Conservation (phyloP, 2,888 invertebrate genomes). For the Apodemia mormo region DNA sequence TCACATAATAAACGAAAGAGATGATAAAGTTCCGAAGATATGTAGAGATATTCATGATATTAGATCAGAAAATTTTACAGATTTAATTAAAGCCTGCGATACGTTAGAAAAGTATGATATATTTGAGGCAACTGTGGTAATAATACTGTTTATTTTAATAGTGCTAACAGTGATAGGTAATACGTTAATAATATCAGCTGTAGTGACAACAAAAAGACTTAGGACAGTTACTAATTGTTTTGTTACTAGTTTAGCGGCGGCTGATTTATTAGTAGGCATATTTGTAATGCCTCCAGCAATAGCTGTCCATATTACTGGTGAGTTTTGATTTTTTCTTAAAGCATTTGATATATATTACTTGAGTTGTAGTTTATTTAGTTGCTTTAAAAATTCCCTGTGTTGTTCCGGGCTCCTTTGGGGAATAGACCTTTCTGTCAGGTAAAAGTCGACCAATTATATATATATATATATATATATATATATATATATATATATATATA, state of each 20-base stretch:
- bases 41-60: slow-evolving; percentile 34
- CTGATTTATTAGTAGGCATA: slow-evolving; percentile 95
- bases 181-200: slow-evolving; percentile 93
- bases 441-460: too few relatives aligned
- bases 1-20: slow-evolving; percentile 47
- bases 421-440: too few relatives aligned
- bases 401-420: too few relatives aligned
- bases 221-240: slow-evolving; percentile 97
- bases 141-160: slow-evolving; percentile 84
- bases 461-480: too few relatives aligned
- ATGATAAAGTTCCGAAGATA: slow-evolving; percentile 37
- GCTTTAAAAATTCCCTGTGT: too few relatives aligned
- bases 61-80: slow-evolving; percentile 38
- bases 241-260: slow-evolving; percentile 95
- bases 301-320: slow-evolving; percentile 91
- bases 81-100: slow-evolving; percentile 41
- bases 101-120: slow-evolving; percentile 53
- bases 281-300: slow-evolving; percentile 98
- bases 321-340: slow-evolving; percentile 53
- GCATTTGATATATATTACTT: neutral
- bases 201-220: slow-evolving; percentile 91
- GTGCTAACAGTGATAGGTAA: slow-evolving; percentile 92
- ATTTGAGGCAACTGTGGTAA: slow-evolving; percentile 83
- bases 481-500: too few relatives aligned
- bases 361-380: too few relatives aligned